Base-by-base conservation (phyloP, 2,888 invertebrate genomes). In the Sinhomidia bicolor region DNA sequence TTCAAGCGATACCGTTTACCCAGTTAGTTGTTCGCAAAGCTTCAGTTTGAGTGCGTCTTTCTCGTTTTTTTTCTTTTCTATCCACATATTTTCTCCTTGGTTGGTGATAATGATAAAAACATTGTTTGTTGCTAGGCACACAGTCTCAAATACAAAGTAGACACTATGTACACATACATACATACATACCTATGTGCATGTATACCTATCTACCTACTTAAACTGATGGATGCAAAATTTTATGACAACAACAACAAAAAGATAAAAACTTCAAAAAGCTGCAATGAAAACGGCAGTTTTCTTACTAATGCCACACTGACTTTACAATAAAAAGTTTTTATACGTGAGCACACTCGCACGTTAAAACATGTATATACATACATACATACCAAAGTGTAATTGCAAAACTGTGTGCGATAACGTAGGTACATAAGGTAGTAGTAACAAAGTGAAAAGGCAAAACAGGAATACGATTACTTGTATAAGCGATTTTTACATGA, bases 1-100 rank as follows among this genome's bases (percentile, higher is more conserved):
- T 65, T 85, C 1, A 74, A 74, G 41, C 14, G 71, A 32, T 65
- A 47, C 23, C 71, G 71, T 74, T 74, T 74, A 74, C 68, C 44
- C 47, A 62, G 44, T 57, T 29, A 62, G 44, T 57, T 76, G 76
- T 26, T 62, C 76, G 62, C 84, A 68, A 71, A 29, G 65, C 51
- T 65, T n/a, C n/a, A n/a, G n/a, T n/a, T 36, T 36, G 36, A 36
- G 36, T 23, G 12, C 5, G 17, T 57, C 26, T 51, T 60, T 60
- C 36, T 17, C 5, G 68, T 41, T 68, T 65, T n/a, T 65, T 65
- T 65, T 12, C 32, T n/a, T n/a, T n/a, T n/a, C n/a, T 65, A 14
- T 26, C 23, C 9, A 26, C 60, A 54, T 10, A 41, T 5, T 41
- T 41, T 41, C 41, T 41, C 41, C 20, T 2, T 65, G 32, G 65